These are phyloP conservation scores for Sebastes nivosus DNA, from an alignment of 2,797 vertebrate genomes.

Conservation along the genomic window DNA sequence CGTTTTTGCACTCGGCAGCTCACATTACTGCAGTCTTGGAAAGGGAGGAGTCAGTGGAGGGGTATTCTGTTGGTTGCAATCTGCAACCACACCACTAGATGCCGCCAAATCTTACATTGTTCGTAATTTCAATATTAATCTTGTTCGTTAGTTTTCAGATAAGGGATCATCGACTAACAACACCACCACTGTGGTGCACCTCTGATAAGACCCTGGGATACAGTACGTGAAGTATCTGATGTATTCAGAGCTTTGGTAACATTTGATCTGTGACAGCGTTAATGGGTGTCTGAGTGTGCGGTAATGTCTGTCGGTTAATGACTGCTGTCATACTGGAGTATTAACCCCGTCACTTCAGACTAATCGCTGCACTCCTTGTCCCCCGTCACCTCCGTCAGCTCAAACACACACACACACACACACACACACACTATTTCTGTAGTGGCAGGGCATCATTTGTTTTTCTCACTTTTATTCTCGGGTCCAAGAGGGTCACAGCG, in stretches of 20 bases:
- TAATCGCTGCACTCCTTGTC: constrained; percentile 45
- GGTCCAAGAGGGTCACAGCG: constrained; percentile 22
- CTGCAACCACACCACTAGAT: not conserved
- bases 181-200: not conserved
- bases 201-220: not conserved
- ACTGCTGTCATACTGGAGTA: constrained; percentile 44
- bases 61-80: not conserved
- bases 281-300: constrained; percentile 55
- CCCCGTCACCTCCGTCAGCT: constrained; percentile 47
- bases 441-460: constrained; percentile 10
- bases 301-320: constrained; percentile 62
- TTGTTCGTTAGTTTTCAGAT: not conserved
- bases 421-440: constrained; percentile 9
- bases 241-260: constrained; percentile 26
- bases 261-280: constrained; percentile 57
- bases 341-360: constrained; percentile 63
- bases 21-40: too few species aligned
- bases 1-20: too few species aligned
- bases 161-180: not conserved
- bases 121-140: not conserved
- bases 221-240: constrained; percentile 10
- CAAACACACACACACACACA: constrained; percentile 6
- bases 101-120: not conserved
- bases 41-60: too few species aligned
- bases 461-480: constrained; percentile 3